Conservation (phyloP, 1,140 invertebrate species). For the Drosophila serrata region DNA sequence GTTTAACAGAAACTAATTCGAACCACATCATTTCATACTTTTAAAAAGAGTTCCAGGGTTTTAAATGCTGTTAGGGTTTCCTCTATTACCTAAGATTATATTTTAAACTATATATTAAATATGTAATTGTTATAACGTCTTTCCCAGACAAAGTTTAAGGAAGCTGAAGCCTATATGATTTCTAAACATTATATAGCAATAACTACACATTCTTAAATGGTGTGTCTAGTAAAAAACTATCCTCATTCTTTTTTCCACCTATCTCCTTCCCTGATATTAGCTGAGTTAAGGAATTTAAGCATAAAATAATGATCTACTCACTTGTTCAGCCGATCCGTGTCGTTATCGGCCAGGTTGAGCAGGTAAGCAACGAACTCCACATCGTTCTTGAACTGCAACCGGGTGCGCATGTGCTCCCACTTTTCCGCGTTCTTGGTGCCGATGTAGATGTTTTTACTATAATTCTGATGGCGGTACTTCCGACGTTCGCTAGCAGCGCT, state of each 20-base stretch:
- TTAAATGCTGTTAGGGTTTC: too few species aligned
- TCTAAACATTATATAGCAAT: too few species aligned
- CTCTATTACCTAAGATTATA: too few species aligned
- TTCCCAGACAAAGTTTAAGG: too few species aligned
- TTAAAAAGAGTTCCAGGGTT: too few species aligned
- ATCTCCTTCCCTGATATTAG: neutral
- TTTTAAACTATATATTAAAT: too few species aligned
- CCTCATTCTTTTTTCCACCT: neutral
- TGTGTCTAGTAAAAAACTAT: too few species aligned
- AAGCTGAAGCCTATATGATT: too few species aligned
- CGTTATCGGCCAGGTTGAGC: conserved; percentile 85
- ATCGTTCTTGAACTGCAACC: conserved; percentile 85
- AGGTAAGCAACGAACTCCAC: conserved; percentile 86
- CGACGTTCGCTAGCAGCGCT: conserved; percentile 71
- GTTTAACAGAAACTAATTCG: neutral
- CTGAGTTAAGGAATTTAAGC: neutral
- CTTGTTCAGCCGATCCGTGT: conserved; percentile 83
- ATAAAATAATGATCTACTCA: conserved; percentile 52
- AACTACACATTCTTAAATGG: too few species aligned
- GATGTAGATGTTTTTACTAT: conserved; percentile 85
- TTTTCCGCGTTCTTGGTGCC: conserved; percentile 86
- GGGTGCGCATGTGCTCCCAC: conserved; percentile 85
- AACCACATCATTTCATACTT: too few species aligned
- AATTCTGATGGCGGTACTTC: conserved; percentile 84
- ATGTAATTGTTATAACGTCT: too few species aligned